Percentiles rank a stretch among this genome's conserved stretches.
phyloP scores from a whole-genome alignment of 2,888 invertebrate species.

The Conops quadrifasciatus region DNA sequence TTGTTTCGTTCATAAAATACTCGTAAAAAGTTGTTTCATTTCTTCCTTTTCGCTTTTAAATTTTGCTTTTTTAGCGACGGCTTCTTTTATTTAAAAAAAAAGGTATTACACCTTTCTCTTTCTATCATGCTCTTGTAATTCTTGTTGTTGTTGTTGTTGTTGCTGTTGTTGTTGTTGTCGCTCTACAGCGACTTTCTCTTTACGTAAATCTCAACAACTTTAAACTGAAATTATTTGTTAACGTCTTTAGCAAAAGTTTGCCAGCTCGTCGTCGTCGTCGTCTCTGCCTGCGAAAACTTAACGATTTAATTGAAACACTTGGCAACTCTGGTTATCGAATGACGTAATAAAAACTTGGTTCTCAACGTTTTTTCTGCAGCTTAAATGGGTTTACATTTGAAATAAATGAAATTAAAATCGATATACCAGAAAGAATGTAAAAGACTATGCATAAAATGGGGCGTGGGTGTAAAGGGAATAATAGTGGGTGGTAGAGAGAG shows the following conservation, averaged over 20 bases:
- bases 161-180: conserved; percentile 20
- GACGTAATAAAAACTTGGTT: neutral
- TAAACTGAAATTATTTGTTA: conserved; percentile 3
- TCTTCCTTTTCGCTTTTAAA: conserved; percentile 13
- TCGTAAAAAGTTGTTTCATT: conserved; percentile 26
- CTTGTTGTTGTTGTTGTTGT: conserved; percentile 21
- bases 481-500: neutral
- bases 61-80: conserved; percentile 6
- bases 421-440: too few species aligned
- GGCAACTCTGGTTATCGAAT: conserved; percentile 5
- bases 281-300: conserved; percentile 11
- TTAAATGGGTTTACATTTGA: neutral
- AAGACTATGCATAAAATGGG: too few species aligned
- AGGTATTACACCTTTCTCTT: neutral
- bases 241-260: conserved; percentile 1
- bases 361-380: neutral
- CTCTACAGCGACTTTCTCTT: neutral
- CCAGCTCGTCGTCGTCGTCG: too few species aligned
- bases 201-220: conserved; percentile 13
- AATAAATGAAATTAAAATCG: neutral
- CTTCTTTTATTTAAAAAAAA: neutral
- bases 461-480: too few species aligned
- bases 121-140: neutral
- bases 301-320: conserved; percentile 14
- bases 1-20: too few species aligned